Conservation (phyloP, 2,797 vertebrate species). For the Nasua narica region DNA sequence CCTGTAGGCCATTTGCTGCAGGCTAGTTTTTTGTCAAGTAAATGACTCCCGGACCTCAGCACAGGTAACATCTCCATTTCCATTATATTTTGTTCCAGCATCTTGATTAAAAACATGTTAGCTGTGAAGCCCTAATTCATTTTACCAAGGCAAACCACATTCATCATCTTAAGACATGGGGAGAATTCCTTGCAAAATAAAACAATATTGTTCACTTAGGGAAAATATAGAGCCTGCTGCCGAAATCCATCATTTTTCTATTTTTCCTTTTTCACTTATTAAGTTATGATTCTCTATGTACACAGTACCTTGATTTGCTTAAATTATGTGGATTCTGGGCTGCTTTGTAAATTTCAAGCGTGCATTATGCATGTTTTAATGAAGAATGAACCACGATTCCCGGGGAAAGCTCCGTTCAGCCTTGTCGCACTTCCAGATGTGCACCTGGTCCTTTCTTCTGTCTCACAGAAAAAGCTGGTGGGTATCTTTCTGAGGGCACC, state of each 20-base stretch:
- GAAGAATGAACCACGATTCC: conserved; percentile 84
- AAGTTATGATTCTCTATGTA: conserved; percentile 51
- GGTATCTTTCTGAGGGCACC: conserved; percentile 60
- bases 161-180: conserved; percentile 50
- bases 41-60: conserved; percentile 50
- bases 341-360: conserved; percentile 76
- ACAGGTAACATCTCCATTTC: conserved; percentile 47
- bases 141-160: conserved; percentile 59
- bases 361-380: conserved; percentile 78
- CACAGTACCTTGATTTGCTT: conserved; percentile 62
- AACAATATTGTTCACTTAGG: background rate
- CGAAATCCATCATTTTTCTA: background rate
- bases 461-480: conserved; percentile 70
- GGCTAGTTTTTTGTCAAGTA: conserved; percentile 55
- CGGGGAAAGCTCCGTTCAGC: conserved; percentile 69
- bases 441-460: conserved; percentile 85
- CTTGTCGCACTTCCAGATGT: conserved; percentile 84
- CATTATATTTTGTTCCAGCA: conserved; percentile 57
- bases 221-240: conserved; percentile 36
- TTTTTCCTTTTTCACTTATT: conserved; percentile 39
- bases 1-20: background rate
- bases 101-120: conserved; percentile 71
- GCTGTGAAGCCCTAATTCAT: conserved; percentile 67
- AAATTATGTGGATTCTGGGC: conserved; percentile 71
- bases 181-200: conserved; percentile 50